Evolutionary conservation across 2,113 vertebrate species (phyloP), one percentile per base, ranked within the genome.

Genomic region (Lepus timidus): DNA sequence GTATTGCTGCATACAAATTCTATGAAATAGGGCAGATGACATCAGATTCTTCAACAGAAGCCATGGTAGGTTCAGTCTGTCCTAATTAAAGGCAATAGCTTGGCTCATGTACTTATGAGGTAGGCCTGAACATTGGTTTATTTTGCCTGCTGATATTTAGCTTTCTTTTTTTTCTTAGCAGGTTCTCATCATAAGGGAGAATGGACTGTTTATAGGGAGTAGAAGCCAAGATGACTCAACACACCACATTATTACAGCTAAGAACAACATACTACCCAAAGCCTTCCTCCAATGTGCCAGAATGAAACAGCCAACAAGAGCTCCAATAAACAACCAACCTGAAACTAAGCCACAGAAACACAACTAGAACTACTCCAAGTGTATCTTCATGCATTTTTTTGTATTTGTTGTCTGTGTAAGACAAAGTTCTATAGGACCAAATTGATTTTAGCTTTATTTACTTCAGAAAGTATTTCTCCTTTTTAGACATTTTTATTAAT

Each of bases 201-300:
- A 88, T 64, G n/a, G 64, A 83, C 51, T 85, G 11, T 55, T 58
- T 55, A 6, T 95, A 83, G 58, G 2, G 31, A 85, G 2, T 76
- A 90, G 39, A 94, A 91, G 9, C 81, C 51, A 87, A 92, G 62
- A 67, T 82, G 64, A 70, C 87, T 90, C 33, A 93, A 92, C n/a
- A 62, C 17, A 78, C 44, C 90, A 61, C 55, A 74, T 71, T 64
- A 73, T 88, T 33, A 94, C 9, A 95, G 82, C 27, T 87, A 61
- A 91, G 64, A 87, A 87, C 12, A 49, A 44, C 23, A 36, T 86
- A 86, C 64, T 71, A 84, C 78, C 12, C 22, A 75, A 80, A 85
- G 68, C 4, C 11, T 29, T 70, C 23, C 61, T 85, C 27, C 85
- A 70, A 76, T 85, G 7, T 79, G 4, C 49, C 49, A 83, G 82